Percentiles rank a stretch among this genome's conserved stretches.
These are phyloP conservation scores for Hepsetus odoe DNA, from an alignment of 2,113 vertebrate genomes.

Conservation along the genomic window DNA sequence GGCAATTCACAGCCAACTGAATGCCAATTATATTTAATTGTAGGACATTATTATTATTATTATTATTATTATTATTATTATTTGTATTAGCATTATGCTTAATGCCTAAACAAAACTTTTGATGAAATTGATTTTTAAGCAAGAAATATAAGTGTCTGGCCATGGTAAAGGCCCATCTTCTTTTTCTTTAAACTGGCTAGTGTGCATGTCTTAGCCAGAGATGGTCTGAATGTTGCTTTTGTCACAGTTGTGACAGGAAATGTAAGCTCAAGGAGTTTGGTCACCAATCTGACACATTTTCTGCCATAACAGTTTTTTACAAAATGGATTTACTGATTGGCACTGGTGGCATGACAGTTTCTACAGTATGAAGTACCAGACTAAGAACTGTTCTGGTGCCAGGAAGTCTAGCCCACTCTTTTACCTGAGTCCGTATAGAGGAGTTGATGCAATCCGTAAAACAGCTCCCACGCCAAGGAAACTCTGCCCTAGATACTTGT, in stretches of 20 bases:
- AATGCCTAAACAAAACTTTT: too few species aligned
- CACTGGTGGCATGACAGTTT: constrained; percentile 29
- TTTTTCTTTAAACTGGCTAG: neutral
- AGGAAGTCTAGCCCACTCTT: constrained; percentile 11
- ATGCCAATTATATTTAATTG: too few species aligned
- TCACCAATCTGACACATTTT: constrained; percentile 21
- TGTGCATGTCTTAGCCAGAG: neutral
- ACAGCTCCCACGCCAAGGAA: neutral
- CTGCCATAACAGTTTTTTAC: neutral
- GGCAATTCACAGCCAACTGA: too few species aligned
- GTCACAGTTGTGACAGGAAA: constrained; percentile 12
- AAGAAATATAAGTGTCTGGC: neutral
- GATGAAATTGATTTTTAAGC: neutral
- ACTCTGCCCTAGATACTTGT: neutral
- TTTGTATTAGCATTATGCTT: too few species aligned
- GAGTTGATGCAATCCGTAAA: constrained; percentile 33
- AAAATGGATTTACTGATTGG: constrained; percentile 9
- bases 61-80: too few species aligned
- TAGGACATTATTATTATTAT: too few species aligned
- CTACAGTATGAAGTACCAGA: constrained; percentile 35
- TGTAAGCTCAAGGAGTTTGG: constrained; percentile 21
- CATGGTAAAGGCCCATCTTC: neutral
- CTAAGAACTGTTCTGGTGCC: constrained; percentile 4
- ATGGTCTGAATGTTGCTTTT: neutral
- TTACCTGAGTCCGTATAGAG: constrained; percentile 22